phyloP scores from a whole-genome alignment of 2,797 vertebrate genomes.

The Sarcophilus harrisii region DNA sequence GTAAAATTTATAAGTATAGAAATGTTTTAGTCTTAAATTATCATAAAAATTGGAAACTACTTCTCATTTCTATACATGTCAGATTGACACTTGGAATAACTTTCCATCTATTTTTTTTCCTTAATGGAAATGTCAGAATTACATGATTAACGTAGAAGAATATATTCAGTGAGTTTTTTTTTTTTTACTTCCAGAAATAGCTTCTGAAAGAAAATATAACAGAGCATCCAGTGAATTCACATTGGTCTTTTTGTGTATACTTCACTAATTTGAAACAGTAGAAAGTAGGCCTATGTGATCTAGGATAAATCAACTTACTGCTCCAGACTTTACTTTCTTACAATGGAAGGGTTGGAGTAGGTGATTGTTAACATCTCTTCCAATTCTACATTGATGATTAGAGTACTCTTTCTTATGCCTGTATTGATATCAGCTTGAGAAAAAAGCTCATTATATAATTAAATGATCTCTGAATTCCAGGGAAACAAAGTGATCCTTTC shows the following conservation, averaged over 20 bases:
- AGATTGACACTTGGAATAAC: neutral
- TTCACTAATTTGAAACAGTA: neutral
- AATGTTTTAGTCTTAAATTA: slow-evolving; percentile 56
- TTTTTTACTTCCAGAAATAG: neutral
- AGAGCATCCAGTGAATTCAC: neutral
- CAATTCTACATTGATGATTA: slow-evolving; percentile 1
- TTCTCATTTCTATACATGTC: neutral
- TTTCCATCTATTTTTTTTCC: neutral
- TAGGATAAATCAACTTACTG: neutral
- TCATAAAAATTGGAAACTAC: neutral
- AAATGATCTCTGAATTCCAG: no score
- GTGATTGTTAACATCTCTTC: neutral
- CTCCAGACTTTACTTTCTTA: neutral
- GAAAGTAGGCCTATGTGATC: neutral
- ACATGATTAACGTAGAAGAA: neutral
- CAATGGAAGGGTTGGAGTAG: neutral
- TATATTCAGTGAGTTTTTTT: neutral
- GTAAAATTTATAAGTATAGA: slow-evolving; percentile 73
- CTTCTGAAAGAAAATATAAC: neutral
- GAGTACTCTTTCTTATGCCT: slow-evolving; percentile 17
- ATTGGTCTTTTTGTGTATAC: neutral
- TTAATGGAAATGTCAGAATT: neutral
- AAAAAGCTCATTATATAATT: no score
- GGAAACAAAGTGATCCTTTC: slow-evolving; percentile 11
- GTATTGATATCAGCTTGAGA: slow-evolving; percentile 13